These are phyloP conservation scores for Timandra comae DNA, from an alignment of 2,888 invertebrate species.

Conservation along the genomic window DNA sequence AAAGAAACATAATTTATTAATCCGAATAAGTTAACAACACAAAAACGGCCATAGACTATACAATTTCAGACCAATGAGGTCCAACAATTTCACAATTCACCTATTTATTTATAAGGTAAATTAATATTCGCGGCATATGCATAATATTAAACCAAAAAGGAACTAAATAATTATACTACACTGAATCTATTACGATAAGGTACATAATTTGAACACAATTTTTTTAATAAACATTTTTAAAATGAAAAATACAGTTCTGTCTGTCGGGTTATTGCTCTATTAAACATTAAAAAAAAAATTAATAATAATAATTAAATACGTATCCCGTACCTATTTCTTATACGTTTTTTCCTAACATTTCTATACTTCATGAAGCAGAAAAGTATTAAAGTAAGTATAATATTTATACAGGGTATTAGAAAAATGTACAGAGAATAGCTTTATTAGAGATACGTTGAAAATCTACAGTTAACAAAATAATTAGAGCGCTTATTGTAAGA, in stretches of 20 bases:
- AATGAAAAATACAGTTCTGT: slow-evolving; percentile 48
- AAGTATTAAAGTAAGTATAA: slow-evolving; percentile 60
- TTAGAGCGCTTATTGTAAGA: slow-evolving; percentile 32
- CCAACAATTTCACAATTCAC: slow-evolving; percentile 1
- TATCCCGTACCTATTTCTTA: slow-evolving; percentile 65
- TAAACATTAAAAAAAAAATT: slow-evolving; percentile 3
- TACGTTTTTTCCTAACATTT: slow-evolving; percentile 55
- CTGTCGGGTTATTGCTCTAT: slow-evolving; percentile 49
- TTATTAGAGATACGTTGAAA: slow-evolving; percentile 65
- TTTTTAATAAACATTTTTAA: slow-evolving; percentile 21
- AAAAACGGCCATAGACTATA: slow-evolving; percentile 19
- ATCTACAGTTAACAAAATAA: slow-evolving; percentile 56
- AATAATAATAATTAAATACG: slow-evolving; percentile 50
- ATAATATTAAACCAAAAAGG: slow-evolving; percentile 32
- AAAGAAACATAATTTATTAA: too few relatives aligned
- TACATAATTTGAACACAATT: slow-evolving; percentile 47
- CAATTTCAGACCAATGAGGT: slow-evolving; percentile 4
- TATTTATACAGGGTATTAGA: slow-evolving; percentile 55
- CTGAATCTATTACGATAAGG: slow-evolving; percentile 42
- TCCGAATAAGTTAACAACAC: slow-evolving; percentile 4
- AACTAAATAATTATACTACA: slow-evolving; percentile 36
- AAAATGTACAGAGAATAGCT: slow-evolving; percentile 56
- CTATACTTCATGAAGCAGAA: slow-evolving; percentile 73
- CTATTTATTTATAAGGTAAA: slow-evolving; percentile 13
- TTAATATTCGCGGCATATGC: slow-evolving; percentile 23